Evolutionary conservation across 2,113 vertebrate species (phyloP).

Genomic region (Osmerus mordax): DNA sequence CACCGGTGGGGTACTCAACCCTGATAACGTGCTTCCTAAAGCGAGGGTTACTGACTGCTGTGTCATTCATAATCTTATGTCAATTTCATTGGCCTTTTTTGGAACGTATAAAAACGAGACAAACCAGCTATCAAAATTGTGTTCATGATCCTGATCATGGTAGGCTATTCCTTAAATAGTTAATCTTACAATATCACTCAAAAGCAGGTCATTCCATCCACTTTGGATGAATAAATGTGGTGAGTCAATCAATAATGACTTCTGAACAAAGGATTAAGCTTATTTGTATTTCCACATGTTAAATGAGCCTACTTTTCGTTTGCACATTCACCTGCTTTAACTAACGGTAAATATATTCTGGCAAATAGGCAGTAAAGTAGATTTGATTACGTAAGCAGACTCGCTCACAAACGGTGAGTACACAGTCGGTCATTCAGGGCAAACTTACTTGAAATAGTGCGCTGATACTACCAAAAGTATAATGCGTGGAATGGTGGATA

Average conservation of each 20-base stretch:
- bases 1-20: too few species aligned
- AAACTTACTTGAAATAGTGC: background rate
- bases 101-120: too few species aligned
- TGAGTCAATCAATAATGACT: conserved; percentile 29
- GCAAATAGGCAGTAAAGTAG: conserved; percentile 36
- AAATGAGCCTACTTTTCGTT: background rate
- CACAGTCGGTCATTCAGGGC: conserved; percentile 3
- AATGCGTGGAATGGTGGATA: too few species aligned
- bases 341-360: conserved; percentile 66
- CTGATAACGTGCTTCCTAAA: too few species aligned
- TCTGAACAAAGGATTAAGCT: conserved; percentile 44
- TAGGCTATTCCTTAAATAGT: too few species aligned
- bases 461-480: background rate
- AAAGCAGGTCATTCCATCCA: too few species aligned
- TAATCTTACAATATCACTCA: too few species aligned
- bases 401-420: conserved; percentile 16
- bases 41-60: too few species aligned
- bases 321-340: conserved; percentile 64
- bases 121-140: too few species aligned
- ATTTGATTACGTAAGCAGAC: conserved; percentile 62
- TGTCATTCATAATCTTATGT: too few species aligned
- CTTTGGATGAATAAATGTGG: background rate
- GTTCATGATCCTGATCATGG: too few species aligned
- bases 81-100: too few species aligned
- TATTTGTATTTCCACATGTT: background rate